Percentiles rank a stretch among this genome's conserved stretches.
phyloP scores from a whole-genome alignment of 1,140 invertebrate genomes.

The Macrostomum lignano region DNA sequence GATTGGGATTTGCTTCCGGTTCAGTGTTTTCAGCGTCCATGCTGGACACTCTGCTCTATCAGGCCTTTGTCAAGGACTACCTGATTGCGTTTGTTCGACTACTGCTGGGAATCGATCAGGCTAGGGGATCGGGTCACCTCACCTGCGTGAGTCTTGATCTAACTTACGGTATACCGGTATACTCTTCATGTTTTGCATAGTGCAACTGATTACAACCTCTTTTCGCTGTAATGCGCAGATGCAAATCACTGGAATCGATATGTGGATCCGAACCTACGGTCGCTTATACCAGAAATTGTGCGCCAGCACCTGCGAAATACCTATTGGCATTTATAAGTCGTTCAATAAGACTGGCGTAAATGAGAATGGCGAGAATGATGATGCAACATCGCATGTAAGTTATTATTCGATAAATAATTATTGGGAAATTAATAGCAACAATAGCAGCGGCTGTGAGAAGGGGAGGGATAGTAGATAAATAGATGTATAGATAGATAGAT shows the following conservation, averaged over 20 bases:
- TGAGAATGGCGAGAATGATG: constrained; percentile 3
- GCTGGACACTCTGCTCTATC: constrained; percentile 36
- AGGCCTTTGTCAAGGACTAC: constrained; percentile 92
- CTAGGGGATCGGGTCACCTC: constrained; percentile 74
- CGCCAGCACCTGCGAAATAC: constrained; percentile 83
- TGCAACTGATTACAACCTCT: constrained; percentile 5
- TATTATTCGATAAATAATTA: neutral
- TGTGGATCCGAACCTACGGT: too few relatives aligned
- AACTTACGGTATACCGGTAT: neutral
- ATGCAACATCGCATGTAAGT: constrained; percentile 5
- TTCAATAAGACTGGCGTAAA: constrained; percentile 12
- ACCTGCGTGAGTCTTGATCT: constrained; percentile 44
- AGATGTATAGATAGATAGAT: too few relatives aligned
- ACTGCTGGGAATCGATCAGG: constrained; percentile 75
- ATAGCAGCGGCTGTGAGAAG: too few relatives aligned
- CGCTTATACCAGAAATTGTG: too few relatives aligned
- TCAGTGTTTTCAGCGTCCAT: constrained; percentile 61
- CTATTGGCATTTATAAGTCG: constrained; percentile 32
- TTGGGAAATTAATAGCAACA: too few relatives aligned
- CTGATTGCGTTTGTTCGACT: constrained; percentile 81
- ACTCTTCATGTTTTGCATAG: neutral
- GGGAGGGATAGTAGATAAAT: too few relatives aligned
- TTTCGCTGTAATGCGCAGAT: constrained; percentile 4
- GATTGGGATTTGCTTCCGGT: constrained; percentile 78
- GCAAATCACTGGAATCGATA: neutral